These are phyloP conservation scores for Penaeus chinensis DNA, from an alignment of 1,140 invertebrate genomes.

Conservation along the genomic window DNA sequence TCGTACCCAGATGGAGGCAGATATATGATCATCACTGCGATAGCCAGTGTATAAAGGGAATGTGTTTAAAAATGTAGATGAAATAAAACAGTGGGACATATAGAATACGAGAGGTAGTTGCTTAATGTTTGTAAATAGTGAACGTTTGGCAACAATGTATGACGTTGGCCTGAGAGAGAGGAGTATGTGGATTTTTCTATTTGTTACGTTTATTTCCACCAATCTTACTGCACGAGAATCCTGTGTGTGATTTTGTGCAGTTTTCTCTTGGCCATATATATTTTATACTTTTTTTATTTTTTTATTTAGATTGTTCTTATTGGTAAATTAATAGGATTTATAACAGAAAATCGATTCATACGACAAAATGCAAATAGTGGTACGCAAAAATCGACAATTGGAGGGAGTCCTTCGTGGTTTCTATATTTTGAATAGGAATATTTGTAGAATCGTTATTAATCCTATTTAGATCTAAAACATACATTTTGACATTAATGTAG, in stretches of 20 bases:
- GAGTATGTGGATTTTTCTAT: conserved; percentile 41
- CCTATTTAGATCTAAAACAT: too few species aligned
- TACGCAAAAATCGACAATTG: conserved; percentile 38
- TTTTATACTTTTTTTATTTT: too few species aligned
- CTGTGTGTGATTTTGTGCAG: too few species aligned
- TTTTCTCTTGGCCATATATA: too few species aligned
- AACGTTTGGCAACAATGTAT: conserved; percentile 34
- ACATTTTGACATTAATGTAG: too few species aligned
- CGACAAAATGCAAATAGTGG: not conserved
- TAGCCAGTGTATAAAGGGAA: not conserved
- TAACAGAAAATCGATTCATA: too few species aligned
- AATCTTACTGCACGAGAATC: not conserved
- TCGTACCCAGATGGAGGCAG: not conserved
- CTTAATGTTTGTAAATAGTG: not conserved
- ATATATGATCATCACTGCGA: too few species aligned
- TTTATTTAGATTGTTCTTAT: too few species aligned
- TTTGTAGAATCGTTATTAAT: not conserved
- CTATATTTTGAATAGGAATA: not conserved
- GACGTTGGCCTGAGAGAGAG: conserved; percentile 26
- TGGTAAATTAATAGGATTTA: too few species aligned
- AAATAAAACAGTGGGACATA: not conserved
- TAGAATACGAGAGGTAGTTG: not conserved
- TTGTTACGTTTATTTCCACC: conserved; percentile 39
- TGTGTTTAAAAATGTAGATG: not conserved
- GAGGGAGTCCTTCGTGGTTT: not conserved